These are phyloP conservation scores for Pholis gunnellus DNA, from an alignment of 2,113 vertebrate species.

Conservation along the genomic window DNA sequence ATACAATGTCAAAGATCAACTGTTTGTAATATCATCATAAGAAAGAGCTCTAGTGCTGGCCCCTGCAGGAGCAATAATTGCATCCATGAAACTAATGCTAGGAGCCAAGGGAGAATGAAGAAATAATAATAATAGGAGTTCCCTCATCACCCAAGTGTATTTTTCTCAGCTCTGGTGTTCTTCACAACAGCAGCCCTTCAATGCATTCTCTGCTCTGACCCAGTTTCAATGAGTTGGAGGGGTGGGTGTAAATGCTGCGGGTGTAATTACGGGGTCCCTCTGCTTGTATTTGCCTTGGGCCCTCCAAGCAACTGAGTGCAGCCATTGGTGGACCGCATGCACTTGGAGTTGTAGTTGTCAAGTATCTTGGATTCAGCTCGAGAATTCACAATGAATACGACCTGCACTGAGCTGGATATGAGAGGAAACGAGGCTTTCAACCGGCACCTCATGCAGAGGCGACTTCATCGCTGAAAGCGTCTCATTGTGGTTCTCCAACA, in stretches of 20 bases:
- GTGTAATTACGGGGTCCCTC: constrained; percentile 39
- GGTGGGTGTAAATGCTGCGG: constrained; percentile 19
- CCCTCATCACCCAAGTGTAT: not conserved
- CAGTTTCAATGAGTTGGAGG: constrained; percentile 8
- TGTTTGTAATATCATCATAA: not conserved
- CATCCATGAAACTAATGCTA: constrained; percentile 1
- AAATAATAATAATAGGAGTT: not conserved
- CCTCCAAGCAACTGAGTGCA: constrained; percentile 7
- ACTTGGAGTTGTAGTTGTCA: not conserved
- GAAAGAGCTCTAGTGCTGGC: not conserved
- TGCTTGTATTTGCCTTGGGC: constrained; percentile 28
- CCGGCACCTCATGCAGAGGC: too few species aligned
- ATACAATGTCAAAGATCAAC: not conserved
- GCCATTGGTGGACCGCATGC: constrained; percentile 12
- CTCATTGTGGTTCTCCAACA: not conserved
- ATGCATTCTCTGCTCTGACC: not conserved
- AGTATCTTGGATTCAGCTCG: constrained; percentile 6
- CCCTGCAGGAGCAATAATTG: not conserved
- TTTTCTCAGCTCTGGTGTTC: not conserved
- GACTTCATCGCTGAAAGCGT: not conserved
- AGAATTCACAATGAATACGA: not conserved
- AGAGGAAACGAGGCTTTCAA: not conserved
- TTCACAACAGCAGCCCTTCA: not conserved
- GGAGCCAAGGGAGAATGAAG: constrained; percentile 4
- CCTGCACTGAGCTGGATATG: not conserved